Percentiles rank a stretch among this genome's conserved stretches.
These are phyloP conservation scores for Intellagama lesueurii DNA, from an alignment of 2,797 vertebrate species.

Conservation along the genomic window DNA sequence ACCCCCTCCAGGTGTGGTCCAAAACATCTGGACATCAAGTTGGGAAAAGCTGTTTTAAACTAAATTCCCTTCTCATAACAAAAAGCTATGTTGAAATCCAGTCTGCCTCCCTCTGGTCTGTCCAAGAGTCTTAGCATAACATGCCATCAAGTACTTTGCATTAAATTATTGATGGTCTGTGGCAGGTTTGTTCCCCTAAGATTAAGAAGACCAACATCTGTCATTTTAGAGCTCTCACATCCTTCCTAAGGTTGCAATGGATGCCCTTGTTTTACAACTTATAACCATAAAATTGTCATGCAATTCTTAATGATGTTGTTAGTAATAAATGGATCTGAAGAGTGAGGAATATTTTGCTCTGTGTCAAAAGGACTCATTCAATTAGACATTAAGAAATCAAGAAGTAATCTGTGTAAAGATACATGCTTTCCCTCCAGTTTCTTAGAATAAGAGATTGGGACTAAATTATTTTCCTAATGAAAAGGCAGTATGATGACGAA, in stretches of 20 bases:
- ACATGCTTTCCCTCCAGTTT: background rate
- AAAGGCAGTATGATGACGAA: no score
- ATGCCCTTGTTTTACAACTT: background rate
- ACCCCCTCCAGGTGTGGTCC: background rate
- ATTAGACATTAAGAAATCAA: background rate
- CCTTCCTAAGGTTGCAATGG: background rate
- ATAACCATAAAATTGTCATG: background rate
- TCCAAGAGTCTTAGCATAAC: background rate
- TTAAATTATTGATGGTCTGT: background rate
- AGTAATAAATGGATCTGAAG: background rate
- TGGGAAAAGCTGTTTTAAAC: background rate
- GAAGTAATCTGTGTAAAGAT: background rate
- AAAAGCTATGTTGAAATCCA: background rate
- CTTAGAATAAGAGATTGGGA: no score
- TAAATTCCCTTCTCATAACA: background rate
- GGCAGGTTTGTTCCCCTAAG: background rate
- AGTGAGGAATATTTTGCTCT: background rate
- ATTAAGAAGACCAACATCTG: conserved; percentile 32
- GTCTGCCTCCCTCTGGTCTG: background rate
- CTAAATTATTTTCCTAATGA: no score
- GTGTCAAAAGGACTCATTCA: background rate
- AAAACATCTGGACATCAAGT: background rate
- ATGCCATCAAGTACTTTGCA: background rate
- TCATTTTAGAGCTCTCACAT: background rate
- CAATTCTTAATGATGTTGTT: background rate